Evolutionary conservation across 92 coral and sea anemone species (phyloP).

Genomic region (Chrysogorgia sp.): DNA sequence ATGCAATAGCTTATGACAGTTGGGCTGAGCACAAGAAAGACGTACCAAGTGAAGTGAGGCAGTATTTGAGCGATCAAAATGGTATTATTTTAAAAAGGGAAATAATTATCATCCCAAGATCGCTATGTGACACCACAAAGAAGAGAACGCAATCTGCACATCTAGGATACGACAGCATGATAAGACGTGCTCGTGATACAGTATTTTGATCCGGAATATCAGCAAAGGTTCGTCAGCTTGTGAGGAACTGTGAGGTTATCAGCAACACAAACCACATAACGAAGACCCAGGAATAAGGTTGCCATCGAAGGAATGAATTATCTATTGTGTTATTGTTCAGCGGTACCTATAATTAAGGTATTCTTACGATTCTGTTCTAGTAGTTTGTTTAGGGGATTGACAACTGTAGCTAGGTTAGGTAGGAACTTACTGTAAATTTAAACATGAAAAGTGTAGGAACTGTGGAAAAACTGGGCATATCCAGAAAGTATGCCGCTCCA

Average conservation of each 20-base stretch:
- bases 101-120: neutral
- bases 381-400: too few species aligned
- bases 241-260: neutral
- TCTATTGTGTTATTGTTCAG: too few species aligned
- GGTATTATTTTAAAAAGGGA: conserved; percentile 13
- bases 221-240: neutral
- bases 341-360: too few species aligned
- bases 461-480: too few species aligned
- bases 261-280: neutral
- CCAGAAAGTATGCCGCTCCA: too few species aligned
- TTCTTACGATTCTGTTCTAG: too few species aligned
- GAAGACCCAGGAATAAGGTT: too few species aligned
- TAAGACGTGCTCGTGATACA: neutral
- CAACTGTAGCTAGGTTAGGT: too few species aligned
- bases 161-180: neutral
- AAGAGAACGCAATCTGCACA: neutral
- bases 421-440: too few species aligned
- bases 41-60: neutral
- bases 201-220: neutral
- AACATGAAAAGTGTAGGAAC: too few species aligned
- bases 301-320: too few species aligned
- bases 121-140: neutral
- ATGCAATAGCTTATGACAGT: neutral
- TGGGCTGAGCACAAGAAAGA: neutral
- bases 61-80: neutral